Percentiles rank a stretch among this genome's conserved stretches.
Evolutionary conservation across 2,797 vertebrate species (phyloP).

Genomic region (Sphenopsis melanotis): DNA sequence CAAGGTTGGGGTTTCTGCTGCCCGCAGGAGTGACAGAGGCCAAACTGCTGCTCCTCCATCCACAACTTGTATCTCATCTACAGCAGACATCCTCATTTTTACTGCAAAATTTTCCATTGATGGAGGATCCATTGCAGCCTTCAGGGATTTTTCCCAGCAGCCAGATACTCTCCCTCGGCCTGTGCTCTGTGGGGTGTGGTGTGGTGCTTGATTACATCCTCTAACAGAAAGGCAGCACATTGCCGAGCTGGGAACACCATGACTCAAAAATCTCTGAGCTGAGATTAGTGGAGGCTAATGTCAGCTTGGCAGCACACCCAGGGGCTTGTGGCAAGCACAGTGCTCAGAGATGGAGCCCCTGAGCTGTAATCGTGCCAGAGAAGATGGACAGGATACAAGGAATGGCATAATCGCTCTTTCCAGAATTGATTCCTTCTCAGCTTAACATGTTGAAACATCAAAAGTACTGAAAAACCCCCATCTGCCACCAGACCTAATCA

Average conservation of each 20-base stretch:
- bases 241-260: background rate
- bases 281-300: background rate
- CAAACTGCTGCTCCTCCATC: background rate
- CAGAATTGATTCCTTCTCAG: constrained; percentile 1
- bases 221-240: background rate
- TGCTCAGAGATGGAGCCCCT: background rate
- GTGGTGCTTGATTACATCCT: background rate
- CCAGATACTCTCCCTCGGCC: background rate
- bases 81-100: background rate
- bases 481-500: constrained; percentile 48
- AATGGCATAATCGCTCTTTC: background rate
- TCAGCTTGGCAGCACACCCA: constrained; percentile 1
- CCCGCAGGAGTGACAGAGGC: background rate
- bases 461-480: background rate
- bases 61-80: background rate
- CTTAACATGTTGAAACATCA: constrained; percentile 9
- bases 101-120: background rate
- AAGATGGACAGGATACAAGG: background rate
- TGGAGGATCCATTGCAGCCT: background rate
- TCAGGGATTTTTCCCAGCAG: background rate
- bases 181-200: background rate
- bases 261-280: constrained; percentile 15
- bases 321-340: background rate
- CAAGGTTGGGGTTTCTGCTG: background rate
- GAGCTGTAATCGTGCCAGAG: background rate